Base-by-base conservation (phyloP, 64 coral and sea anemone species). In the Anthopleura sola region DNA sequence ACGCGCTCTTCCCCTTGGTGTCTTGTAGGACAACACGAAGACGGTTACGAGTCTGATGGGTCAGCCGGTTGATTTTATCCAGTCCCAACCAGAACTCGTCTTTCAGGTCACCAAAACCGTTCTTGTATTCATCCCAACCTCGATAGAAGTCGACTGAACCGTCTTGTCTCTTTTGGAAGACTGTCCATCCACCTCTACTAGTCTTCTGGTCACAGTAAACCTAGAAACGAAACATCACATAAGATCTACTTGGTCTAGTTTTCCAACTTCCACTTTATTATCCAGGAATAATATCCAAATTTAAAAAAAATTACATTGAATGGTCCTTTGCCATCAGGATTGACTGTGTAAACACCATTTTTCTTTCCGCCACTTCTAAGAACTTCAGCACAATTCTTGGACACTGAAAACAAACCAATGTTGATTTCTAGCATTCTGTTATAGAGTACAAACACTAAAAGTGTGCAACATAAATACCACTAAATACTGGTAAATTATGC, bases 21-120 rank as follows among this genome's bases (percentile, higher is more conserved):
- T 74, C 79, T n/a, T 38, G 17, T 57, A 89, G 87, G 48, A 37
- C 83, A 50, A 89, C 83, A 54, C 80, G 82, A 15, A 89, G 58
- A 20, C 37, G 82, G 62, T 54, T 89, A 38, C 50, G 57, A 9
- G 80, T 36, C 40, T 23, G 3, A 56, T 62, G 78, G 18, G 66
- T 83, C 51, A 53, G 62, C 24, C 55, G 51, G 8, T 74, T 36
- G 29, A 89, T 53, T 47, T 75, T 31, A 7, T 89, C 60, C 18
- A 89, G 29, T 14, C 87, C 87, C 47, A 89, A 82, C 87, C 87
- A 89, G 53, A 83, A 89, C 0, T 89, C 87, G 31, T 60, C 60
- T 18, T 60, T 83, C 62, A 89, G 23, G 80, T 83, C 74, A 31
- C 87, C 87, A 75, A 89, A 89, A 38, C 87, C 87, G 53, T 37